A percentile compares a stretch with the other conserved stretches of the same genome.
These are phyloP conservation scores for Melanchra persicariae DNA, from an alignment of 2,888 invertebrate species.

Conservation along the genomic window DNA sequence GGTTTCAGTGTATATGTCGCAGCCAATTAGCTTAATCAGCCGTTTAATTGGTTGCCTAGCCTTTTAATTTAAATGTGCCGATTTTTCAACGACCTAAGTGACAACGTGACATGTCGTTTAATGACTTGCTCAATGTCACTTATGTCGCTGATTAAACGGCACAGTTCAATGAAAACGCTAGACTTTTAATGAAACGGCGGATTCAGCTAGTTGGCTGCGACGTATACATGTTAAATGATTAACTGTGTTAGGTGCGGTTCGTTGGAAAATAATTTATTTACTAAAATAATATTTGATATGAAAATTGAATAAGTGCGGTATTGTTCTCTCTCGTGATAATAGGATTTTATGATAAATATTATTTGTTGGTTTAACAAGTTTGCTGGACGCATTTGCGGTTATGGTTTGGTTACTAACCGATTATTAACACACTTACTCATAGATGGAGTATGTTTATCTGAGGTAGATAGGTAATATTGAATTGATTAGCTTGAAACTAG, in stretches of 20 bases:
- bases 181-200: too few relatives aligned
- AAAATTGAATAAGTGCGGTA: constrained; percentile 7
- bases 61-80: too few relatives aligned
- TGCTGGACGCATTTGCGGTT: constrained; percentile 10
- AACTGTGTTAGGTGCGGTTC: not conserved
- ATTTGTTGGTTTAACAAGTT: constrained; percentile 12
- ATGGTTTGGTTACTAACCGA: not conserved
- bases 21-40: too few relatives aligned
- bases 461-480: not conserved
- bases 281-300: not conserved
- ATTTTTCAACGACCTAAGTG: too few relatives aligned
- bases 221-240: too few relatives aligned
- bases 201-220: too few relatives aligned
- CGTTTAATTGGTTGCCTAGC: too few relatives aligned
- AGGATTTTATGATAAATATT: constrained; percentile 1
- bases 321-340: constrained; percentile 1
- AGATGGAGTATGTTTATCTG: not conserved
- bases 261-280: not conserved
- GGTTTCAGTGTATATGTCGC: not conserved
- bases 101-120: too few relatives aligned
- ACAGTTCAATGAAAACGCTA: too few relatives aligned
- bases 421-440: constrained; percentile 1
- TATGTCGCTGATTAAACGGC: too few relatives aligned
- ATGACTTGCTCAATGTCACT: too few relatives aligned
- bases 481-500: too few relatives aligned